Conservation (phyloP, 1,140 invertebrate species). For the Mercenaria mercenaria region DNA sequence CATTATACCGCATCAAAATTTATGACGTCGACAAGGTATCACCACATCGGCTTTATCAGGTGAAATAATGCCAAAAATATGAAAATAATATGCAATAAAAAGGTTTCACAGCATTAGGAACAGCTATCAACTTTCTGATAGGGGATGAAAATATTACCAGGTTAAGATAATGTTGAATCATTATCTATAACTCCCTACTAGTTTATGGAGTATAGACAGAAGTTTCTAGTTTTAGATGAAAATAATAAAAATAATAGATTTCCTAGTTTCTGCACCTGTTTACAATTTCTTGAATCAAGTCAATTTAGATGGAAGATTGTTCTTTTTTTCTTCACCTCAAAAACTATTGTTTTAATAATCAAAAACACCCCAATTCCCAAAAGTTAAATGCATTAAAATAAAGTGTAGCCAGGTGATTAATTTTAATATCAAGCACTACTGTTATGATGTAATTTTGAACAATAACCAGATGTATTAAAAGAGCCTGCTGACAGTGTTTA, state of each 20-base stretch:
- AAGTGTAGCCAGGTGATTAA: background rate
- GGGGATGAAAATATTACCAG: slow-evolving; percentile 14
- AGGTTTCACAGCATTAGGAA: background rate
- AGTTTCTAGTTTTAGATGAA: slow-evolving; percentile 16
- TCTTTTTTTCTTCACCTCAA: background rate
- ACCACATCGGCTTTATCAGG: background rate
- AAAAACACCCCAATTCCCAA: background rate
- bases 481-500: no score
- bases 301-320: slow-evolving; percentile 17
- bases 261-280: background rate
- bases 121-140: background rate
- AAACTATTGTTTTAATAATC: background rate
- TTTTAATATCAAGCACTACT: background rate
- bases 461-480: no score
- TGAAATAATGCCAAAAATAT: slow-evolving; percentile 39
- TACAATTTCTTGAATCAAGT: slow-evolving; percentile 5
- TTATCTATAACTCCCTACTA: background rate
- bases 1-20: slow-evolving; percentile 5
- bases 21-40: background rate
- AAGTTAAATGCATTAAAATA: background rate
- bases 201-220: background rate
- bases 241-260: slow-evolving; percentile 13
- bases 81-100: slow-evolving; percentile 19
- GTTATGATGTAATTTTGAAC: background rate
- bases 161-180: background rate